phyloP scores from a whole-genome alignment of 1,140 invertebrate species.

The Choristoneura fumiferana region DNA sequence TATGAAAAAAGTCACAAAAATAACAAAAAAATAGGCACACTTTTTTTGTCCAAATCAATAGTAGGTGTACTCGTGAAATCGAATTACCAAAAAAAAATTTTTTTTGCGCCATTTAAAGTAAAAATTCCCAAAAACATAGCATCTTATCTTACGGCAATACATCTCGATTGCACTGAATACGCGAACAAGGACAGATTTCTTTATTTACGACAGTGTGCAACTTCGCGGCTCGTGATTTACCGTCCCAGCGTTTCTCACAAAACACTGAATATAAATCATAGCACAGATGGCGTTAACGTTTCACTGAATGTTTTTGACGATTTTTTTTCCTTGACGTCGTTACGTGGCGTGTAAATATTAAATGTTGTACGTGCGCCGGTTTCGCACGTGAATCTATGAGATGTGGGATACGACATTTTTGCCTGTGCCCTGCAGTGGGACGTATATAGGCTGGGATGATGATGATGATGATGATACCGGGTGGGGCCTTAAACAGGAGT shows the following conservation, averaged over 20 bases:
- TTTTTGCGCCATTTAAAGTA: no score
- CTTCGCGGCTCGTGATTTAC: slow-evolving; percentile 55
- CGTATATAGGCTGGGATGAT: no score
- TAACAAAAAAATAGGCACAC: no score
- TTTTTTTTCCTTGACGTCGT: slow-evolving; percentile 20
- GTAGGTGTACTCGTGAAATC: no score
- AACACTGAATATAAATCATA: slow-evolving; percentile 61
- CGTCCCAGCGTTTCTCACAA: slow-evolving; percentile 37
- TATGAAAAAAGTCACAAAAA: no score
- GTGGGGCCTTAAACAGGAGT: no score
- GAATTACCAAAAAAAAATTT: no score
- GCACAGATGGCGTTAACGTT: slow-evolving; percentile 54
- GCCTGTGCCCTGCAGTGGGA: no score
- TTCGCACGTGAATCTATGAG: no score
- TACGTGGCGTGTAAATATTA: slow-evolving; percentile 15
- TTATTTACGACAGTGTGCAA: slow-evolving; percentile 56
- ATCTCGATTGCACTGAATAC: slow-evolving; percentile 1
- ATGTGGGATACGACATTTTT: no score
- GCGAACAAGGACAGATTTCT: slow-evolving; percentile 34
- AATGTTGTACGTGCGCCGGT: neutral
- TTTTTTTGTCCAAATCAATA: no score
- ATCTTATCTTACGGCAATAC: neutral
- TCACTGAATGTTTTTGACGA: slow-evolving; percentile 31
- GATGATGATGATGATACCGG: no score
- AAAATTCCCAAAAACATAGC: neutral